phyloP scores from a whole-genome alignment of 2,797 vertebrate species.

The Streptopelia turtur region DNA sequence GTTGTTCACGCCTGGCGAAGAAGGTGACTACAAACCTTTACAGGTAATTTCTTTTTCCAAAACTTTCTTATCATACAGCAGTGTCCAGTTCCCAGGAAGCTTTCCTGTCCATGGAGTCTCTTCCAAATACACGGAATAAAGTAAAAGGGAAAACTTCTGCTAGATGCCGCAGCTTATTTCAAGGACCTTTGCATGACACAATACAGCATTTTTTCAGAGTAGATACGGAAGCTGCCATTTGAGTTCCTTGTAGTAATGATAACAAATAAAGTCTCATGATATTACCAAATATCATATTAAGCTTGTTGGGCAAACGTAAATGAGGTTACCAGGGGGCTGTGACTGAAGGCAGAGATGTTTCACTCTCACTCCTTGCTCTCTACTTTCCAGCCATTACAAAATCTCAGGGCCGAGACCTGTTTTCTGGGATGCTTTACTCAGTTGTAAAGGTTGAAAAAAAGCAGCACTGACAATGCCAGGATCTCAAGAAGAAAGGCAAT shows the following conservation, averaged over 20 bases:
- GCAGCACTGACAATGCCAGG: neutral
- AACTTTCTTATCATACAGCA: neutral
- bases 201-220: neutral
- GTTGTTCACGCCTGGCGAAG: neutral
- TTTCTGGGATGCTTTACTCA: neutral
- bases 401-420: neutral
- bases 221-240: neutral
- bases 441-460: neutral
- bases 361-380: neutral
- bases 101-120: neutral
- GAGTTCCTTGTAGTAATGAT: neutral
- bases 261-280: neutral
- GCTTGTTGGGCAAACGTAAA: neutral
- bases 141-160: neutral
- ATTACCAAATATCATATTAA: neutral
- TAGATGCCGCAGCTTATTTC: neutral
- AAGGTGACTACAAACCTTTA: neutral
- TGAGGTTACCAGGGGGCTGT: neutral
- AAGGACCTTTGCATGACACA: neutral
- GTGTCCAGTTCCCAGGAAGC: neutral
- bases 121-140: neutral
- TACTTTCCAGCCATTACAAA: neutral
- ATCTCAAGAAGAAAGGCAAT: neutral
- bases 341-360: neutral
- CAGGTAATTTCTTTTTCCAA: neutral